Percentiles rank a stretch among this genome's conserved stretches.
Conservation (phyloP, 2,888 invertebrate genomes). For the Plagiodera versicolora region DNA sequence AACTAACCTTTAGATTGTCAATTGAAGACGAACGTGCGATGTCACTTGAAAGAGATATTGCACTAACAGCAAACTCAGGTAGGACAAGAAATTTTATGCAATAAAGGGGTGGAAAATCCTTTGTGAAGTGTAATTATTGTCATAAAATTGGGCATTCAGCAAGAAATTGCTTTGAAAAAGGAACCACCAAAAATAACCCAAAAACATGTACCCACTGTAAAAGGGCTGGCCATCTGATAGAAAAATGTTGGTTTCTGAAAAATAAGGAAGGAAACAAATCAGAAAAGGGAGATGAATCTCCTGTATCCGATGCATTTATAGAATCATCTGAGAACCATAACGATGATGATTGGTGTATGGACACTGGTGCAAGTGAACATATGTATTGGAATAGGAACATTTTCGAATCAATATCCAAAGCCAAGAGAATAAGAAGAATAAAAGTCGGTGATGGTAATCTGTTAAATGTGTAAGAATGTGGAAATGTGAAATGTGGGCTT, state of each 20-base stretch:
- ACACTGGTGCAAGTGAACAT: constrained; percentile 25
- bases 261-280: too few species aligned
- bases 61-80: too few species aligned
- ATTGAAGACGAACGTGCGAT: constrained; percentile 31
- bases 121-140: too few species aligned
- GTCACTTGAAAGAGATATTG: too few species aligned
- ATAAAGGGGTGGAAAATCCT: too few species aligned
- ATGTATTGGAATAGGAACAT: constrained; percentile 15
- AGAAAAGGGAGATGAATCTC: too few species aligned
- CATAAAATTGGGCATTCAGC: constrained; percentile 20
- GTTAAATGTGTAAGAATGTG: constrained; percentile 31
- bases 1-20: constrained; percentile 25
- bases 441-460: constrained; percentile 29
- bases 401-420: constrained; percentile 8
- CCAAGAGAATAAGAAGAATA: constrained; percentile 22
- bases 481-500: constrained; percentile 27
- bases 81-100: too few species aligned
- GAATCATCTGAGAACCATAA: neutral
- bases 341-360: constrained; percentile 20
- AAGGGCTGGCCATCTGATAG: neutral
- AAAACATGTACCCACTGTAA: neutral
- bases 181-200: constrained; percentile 12
- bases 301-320: constrained; percentile 12
- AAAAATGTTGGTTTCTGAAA: too few species aligned
- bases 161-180: constrained; percentile 11